Percentiles rank a stretch among this genome's conserved stretches.
Conservation (phyloP, 2,888 invertebrate species). For the Hesperia comma region DNA sequence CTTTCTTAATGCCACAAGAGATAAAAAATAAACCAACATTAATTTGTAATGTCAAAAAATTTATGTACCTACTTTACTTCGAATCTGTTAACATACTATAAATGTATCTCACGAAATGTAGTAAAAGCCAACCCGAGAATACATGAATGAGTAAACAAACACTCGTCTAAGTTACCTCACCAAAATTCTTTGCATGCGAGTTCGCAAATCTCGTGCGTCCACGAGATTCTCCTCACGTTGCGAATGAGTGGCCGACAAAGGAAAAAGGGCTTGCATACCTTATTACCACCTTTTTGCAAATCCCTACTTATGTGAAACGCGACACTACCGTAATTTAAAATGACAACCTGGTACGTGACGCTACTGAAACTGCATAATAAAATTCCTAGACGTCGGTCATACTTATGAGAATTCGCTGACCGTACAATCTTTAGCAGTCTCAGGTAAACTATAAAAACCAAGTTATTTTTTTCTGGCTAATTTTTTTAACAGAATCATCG, state of each 20-base stretch:
- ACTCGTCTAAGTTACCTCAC: conserved; percentile 64
- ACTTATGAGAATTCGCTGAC: not conserved
- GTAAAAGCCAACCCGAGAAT: conserved; percentile 52
- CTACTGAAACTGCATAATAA: conserved; percentile 45
- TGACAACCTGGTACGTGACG: conserved; percentile 67
- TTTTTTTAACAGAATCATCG: too few species aligned
- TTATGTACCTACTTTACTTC: conserved; percentile 50
- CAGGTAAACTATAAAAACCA: too few species aligned
- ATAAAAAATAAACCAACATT: too few species aligned
- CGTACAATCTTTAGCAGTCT: not conserved
- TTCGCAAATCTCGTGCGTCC: conserved; percentile 67
- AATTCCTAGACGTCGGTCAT: not conserved
- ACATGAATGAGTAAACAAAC: conserved; percentile 66
- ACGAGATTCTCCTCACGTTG: conserved; percentile 78
- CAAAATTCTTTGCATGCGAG: conserved; percentile 66
- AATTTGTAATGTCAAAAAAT: conserved; percentile 34
- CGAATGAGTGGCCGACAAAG: conserved; percentile 81
- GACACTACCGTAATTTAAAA: conserved; percentile 71
- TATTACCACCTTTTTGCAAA: conserved; percentile 81
- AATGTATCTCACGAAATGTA: conserved; percentile 47
- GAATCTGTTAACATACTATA: conserved; percentile 52
- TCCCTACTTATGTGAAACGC: conserved; percentile 80
- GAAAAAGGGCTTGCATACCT: conserved; percentile 82
- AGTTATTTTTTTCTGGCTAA: too few species aligned
- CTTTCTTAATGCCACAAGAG: too few species aligned